Base-by-base conservation (phyloP, 2,113 vertebrate genomes). In the Lipotes vexillifer region DNA sequence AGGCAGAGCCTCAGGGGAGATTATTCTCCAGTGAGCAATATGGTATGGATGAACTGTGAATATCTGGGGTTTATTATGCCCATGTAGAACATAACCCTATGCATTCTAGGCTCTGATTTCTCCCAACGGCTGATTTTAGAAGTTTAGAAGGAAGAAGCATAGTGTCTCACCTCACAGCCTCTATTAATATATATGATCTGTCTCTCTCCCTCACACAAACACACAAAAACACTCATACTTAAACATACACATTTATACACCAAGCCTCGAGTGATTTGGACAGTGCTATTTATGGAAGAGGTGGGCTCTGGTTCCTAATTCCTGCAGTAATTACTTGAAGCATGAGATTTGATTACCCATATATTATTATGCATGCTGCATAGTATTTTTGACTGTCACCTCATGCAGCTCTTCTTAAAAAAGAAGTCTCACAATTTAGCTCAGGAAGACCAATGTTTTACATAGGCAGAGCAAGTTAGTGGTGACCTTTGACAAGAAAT, bases 261-360 rank as follows among this genome's bases (percentile, higher is more conserved):
- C 86, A 97, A 89, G 33, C 31, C 33, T 75, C 55, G 5, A 69
- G 66, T 93, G 84, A 95, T 84, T 96, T 97, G 38, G 41, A 88
- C 74, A 95, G 66, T 90, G 74, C 25, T 95, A 59, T 92, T 96
- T 90, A 92, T 77, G 90, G 75, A 93, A 77, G 52, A 93, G 52
- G n/a, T 90, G 49, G 74, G 41, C 57, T 93, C 44, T 90, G 4
- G 23, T 84, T 96, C 57, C 68, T 97, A 97, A 97, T 92, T 95
- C 63, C 63, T 75, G 2, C 33, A 84, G 89, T 97, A 98, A 97
- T 97, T 97, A 97, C 81, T 97, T 92, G 93, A 94, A 97, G 96
- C 95, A 94, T 97, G 86, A 94, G 82, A 94, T 97, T 97, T 97
- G 96, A 96, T 97, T 96, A 97, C 74, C 10, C 9, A 65, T 74